Evolutionary conservation across 2,113 vertebrate species (phyloP).

Genomic region (Ceyx cyanopectus): DNA sequence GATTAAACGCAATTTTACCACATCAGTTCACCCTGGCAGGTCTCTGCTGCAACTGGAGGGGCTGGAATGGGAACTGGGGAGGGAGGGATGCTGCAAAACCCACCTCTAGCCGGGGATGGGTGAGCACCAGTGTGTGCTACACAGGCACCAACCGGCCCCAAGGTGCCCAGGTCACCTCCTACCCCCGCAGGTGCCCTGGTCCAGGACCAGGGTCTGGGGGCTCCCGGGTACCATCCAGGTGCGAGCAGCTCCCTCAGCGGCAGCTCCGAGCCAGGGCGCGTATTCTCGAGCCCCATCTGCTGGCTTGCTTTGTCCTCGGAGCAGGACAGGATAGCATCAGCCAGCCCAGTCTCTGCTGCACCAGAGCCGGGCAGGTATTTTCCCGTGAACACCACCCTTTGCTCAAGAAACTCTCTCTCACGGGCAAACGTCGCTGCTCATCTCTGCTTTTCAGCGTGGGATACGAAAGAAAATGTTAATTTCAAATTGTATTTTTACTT

Average conservation of each 20-base stretch:
- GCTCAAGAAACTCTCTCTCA: not conserved
- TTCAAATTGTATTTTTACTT: not conserved
- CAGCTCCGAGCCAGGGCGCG: not conserved
- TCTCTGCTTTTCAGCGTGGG: not conserved
- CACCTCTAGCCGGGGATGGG: not conserved
- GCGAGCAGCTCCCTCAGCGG: fast-evolving
- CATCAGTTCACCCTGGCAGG: not conserved
- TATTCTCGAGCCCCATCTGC: constrained; percentile 54
- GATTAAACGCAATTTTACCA: fast-evolving
- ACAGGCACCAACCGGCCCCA: fast-evolving
- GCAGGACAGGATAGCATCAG: not conserved
- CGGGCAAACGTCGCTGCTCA: fast-evolving
- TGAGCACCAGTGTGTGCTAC: fast-evolving
- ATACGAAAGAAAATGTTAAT: not conserved
- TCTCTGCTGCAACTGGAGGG: not conserved
- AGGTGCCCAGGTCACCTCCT: not conserved
- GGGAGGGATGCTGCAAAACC: not conserved
- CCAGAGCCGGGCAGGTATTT: not conserved
- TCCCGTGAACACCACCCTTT: not conserved
- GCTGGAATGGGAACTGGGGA: not conserved
- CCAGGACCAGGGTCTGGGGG: not conserved
- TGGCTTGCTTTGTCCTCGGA: not conserved
- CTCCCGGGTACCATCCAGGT: fast-evolving
- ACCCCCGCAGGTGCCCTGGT: fast-evolving
- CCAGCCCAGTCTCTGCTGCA: not conserved